Evolutionary conservation across 1,140 invertebrate species (phyloP).

Genomic region (Chymomyza costata): DNA sequence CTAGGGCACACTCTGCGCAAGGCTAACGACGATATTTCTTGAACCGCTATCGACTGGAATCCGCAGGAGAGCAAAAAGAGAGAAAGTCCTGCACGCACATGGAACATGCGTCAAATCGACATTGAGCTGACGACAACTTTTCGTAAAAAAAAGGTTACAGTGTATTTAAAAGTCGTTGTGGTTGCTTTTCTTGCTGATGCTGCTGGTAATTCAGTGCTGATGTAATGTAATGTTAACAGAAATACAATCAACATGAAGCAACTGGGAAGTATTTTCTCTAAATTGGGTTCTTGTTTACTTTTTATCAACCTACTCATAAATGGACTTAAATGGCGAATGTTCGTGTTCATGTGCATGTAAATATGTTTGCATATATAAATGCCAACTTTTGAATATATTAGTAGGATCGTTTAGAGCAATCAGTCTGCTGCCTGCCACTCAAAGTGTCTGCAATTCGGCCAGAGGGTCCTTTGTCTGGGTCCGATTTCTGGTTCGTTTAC

Average conservation of each 20-base stretch:
- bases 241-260: conserved; percentile 34
- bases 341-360: conserved; percentile 19
- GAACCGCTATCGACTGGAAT: no score
- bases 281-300: conserved; percentile 45
- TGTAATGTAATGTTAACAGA: conserved; percentile 40
- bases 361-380: conserved; percentile 37
- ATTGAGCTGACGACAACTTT: no score
- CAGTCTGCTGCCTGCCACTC: conserved; percentile 37
- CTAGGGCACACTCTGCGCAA: no score
- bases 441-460: conserved; percentile 12
- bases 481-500: conserved; percentile 34
- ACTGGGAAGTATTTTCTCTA: conserved; percentile 43
- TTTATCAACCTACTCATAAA: conserved; percentile 37
- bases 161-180: conserved; percentile 3
- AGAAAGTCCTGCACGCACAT: no score
- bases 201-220: conserved; percentile 14
- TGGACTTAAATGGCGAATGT: conserved; percentile 27
- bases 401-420: conserved; percentile 50
- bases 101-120: no score
- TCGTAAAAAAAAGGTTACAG: no score
- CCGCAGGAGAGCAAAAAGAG: no score
- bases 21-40: no score
- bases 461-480: conserved; percentile 12
- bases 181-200: no score
- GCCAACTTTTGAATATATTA: conserved; percentile 53